These are phyloP conservation scores for Eristalinus aeneus DNA, from an alignment of 2,888 invertebrate genomes.

Conservation along the genomic window DNA sequence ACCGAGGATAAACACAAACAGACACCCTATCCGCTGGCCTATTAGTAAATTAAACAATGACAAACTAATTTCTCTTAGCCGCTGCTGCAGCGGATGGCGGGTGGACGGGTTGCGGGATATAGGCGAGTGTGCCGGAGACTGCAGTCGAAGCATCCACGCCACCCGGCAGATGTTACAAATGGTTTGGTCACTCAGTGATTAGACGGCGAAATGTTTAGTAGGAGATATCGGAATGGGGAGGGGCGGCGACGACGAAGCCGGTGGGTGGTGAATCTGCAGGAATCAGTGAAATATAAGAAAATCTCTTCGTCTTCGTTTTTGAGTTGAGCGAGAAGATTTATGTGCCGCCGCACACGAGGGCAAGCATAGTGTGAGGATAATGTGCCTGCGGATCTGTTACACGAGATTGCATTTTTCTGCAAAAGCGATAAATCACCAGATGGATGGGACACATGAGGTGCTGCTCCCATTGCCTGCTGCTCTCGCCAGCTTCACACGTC, in stretches of 20 bases:
- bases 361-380: conserved; percentile 56
- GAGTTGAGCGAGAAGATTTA: conserved; percentile 60
- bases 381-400: conserved; percentile 62
- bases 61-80: conserved; percentile 50
- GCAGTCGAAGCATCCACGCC: conserved; percentile 38
- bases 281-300: conserved; percentile 38
- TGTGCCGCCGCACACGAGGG: conserved; percentile 55
- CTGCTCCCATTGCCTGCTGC: background rate
- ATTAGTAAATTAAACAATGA: conserved; percentile 67
- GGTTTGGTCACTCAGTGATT: conserved; percentile 65
- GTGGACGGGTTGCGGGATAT: too few species aligned
- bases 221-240: background rate
- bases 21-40: conserved; percentile 33
- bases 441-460: conserved; percentile 6
- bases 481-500: background rate
- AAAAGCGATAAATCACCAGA: conserved; percentile 66
- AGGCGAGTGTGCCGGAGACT: conserved; percentile 21
- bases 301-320: conserved; percentile 43
- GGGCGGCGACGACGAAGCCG: background rate
- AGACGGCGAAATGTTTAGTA: conserved; percentile 33
- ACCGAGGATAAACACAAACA: conserved; percentile 22
- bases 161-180: conserved; percentile 66
- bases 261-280: conserved; percentile 60
- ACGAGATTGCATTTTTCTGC: conserved; percentile 69
- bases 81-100: too few species aligned